Conservation (phyloP, 2,797 vertebrate species). For the Chromis chromis region DNA sequence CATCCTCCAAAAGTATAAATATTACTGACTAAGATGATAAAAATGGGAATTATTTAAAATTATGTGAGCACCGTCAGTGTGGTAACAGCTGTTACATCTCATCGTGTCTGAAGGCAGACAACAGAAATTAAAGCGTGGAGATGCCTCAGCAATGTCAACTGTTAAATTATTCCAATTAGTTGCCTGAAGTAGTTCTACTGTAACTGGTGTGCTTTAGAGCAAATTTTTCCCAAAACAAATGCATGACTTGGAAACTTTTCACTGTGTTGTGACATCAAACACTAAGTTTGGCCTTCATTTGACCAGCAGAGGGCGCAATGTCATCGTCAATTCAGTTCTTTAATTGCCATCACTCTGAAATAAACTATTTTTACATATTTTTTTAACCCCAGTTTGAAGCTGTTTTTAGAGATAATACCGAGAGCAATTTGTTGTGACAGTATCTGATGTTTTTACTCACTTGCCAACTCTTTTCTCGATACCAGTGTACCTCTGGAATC, state of each 20-base stretch:
- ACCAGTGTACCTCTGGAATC: slow-evolving; percentile 88
- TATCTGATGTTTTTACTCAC: slow-evolving; percentile 80
- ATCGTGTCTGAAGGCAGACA: neutral
- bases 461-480: slow-evolving; percentile 89
- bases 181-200: neutral
- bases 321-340: neutral
- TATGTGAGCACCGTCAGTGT: neutral
- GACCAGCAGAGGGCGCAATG: slow-evolving; percentile 37
- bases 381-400: neutral
- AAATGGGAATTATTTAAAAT: neutral
- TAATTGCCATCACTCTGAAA: neutral
- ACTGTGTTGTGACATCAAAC: neutral
- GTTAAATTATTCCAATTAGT: neutral
- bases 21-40: neutral
- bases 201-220: neutral
- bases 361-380: neutral
- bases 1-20: neutral
- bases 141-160: neutral
- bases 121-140: neutral
- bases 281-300: neutral
- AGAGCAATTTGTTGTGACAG: neutral
- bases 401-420: neutral
- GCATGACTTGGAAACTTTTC: neutral
- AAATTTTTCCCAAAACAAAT: neutral
- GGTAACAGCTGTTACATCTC: neutral